Conservation (phyloP, 1,140 invertebrate species). For the Platyura marginata region DNA sequence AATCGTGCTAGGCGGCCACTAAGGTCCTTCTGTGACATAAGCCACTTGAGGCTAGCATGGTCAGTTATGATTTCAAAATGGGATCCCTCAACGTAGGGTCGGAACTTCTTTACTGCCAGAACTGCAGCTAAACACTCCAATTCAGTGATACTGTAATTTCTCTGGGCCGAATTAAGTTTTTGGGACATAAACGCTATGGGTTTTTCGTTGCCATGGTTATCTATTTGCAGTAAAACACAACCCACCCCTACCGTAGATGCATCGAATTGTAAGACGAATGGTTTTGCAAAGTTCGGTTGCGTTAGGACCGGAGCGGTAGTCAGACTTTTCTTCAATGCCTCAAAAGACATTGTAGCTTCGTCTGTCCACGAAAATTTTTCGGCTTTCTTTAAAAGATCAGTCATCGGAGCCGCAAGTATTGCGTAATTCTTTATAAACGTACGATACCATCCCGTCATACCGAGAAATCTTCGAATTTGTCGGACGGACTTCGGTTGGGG, state of each 20-base stretch:
- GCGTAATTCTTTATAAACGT: constrained; percentile 26
- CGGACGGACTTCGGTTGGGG: constrained; percentile 11
- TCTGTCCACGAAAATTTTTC: constrained; percentile 1
- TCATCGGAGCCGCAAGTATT: constrained; percentile 12
- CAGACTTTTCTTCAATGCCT: constrained; percentile 11
- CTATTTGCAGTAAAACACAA: constrained; percentile 14
- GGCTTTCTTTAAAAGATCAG: neutral
- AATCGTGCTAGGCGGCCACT: constrained; percentile 13
- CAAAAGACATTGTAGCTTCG: constrained; percentile 15
- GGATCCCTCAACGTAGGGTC: constrained; percentile 21
- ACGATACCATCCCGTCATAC: constrained; percentile 24
- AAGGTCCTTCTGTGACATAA: constrained; percentile 9
- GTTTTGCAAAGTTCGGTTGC: constrained; percentile 15
- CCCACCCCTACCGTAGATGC: constrained; percentile 16
- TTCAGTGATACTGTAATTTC: constrained; percentile 24
- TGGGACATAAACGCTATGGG: constrained; percentile 19
- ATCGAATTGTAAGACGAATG: constrained; percentile 20
- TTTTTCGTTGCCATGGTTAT: constrained; percentile 7
- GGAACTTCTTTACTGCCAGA: constrained; percentile 23
- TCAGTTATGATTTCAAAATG: constrained; percentile 22
- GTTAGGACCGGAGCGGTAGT: constrained; percentile 15
- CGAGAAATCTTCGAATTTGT: constrained; percentile 23
- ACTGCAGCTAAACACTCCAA: constrained; percentile 26
- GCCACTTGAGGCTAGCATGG: constrained; percentile 12
- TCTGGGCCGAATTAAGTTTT: constrained; percentile 19